Base-by-base conservation (phyloP, 2,888 invertebrate species). In the Muschampia plurimacula region DNA sequence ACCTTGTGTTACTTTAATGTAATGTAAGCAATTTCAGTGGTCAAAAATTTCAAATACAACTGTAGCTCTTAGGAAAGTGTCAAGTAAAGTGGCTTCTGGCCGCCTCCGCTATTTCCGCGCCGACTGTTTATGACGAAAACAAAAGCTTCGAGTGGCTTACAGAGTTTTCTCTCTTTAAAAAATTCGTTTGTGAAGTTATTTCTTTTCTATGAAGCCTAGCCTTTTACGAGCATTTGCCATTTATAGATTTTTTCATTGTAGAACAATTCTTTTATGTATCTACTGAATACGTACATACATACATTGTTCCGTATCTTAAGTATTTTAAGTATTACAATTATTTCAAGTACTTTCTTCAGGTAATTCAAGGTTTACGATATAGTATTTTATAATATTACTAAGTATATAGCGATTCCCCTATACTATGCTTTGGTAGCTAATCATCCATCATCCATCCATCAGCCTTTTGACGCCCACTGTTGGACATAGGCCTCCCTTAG, bases 11-110 rank as follows among this genome's bases (percentile, higher is more conserved):
- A 6, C 1, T 41, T 41, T 8, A 41, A 6, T 41, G 8, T 41
- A 41, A 41, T 41, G 41, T 41, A 9, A 52, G n/a, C 52, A 52
- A 52, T 52, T n/a, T 52, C 52, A 52, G 52, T 52, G n/a, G n/a
- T 15, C 1, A 5, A 49, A n/a, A n/a, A 0, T 5, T n/a, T 7
- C 49, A 52, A 52, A 52, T 6, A 52, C 52, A n/a, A n/a, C n/a
- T n/a, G 8, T 52, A n/a, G 52, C 7, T 52, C 13, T 52, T 46
- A 46, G 46, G 12, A 12, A 46, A 46, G 46, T 46, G 13, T 32
- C 32, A 46, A 49, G 49, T n/a, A 4, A 49, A 49, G 49, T 49
- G 49, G 49, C 49, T 41, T 41, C 41, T 8, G 41, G 41, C 41
- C 7, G n/a, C n/a, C 7, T n/a, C n/a, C 49, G 49, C 49, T n/a